Conservation (phyloP, 2,888 invertebrate genomes). For the Erebia aethiops region DNA sequence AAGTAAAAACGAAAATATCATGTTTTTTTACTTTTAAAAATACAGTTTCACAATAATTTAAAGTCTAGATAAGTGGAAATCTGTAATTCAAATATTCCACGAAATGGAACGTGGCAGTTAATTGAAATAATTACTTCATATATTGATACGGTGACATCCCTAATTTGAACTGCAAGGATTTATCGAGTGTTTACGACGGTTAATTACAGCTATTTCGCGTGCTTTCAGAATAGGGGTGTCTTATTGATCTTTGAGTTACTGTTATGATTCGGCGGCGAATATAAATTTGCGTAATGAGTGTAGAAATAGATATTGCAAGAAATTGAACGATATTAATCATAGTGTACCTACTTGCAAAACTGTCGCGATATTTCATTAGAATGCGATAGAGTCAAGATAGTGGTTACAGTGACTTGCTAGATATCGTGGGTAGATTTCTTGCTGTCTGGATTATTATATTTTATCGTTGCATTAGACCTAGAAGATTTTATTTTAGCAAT, state of each 20-base stretch:
- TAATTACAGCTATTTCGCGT: slow-evolving; percentile 40
- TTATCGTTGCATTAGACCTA: no score
- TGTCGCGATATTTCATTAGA: slow-evolving; percentile 10
- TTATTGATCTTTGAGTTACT: slow-evolving; percentile 30
- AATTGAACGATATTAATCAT: not conserved
- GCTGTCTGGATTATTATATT: no score
- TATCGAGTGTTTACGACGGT: slow-evolving; percentile 43
- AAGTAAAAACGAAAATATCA: no score
- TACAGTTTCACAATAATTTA: no score
- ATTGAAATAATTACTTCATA: not conserved
- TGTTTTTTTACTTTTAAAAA: no score
- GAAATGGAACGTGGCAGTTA: no score
- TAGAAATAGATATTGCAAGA: slow-evolving; percentile 11
- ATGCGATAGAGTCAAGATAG: not conserved
- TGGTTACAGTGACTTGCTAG: not conserved
- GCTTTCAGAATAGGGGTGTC: slow-evolving; percentile 38
- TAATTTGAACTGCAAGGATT: slow-evolving; percentile 29
- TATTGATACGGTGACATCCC: slow-evolving; percentile 10
- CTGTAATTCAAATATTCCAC: no score
- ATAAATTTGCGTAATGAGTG: slow-evolving; percentile 17
- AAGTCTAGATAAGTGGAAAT: no score
- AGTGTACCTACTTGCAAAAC: slow-evolving; percentile 1
- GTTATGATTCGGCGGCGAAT: slow-evolving; percentile 15
- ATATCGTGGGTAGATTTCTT: not conserved
- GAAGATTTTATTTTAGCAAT: no score